Evolutionary conservation across 2,888 invertebrate genomes (phyloP).

Genomic region (Hoplodrina blanda): DNA sequence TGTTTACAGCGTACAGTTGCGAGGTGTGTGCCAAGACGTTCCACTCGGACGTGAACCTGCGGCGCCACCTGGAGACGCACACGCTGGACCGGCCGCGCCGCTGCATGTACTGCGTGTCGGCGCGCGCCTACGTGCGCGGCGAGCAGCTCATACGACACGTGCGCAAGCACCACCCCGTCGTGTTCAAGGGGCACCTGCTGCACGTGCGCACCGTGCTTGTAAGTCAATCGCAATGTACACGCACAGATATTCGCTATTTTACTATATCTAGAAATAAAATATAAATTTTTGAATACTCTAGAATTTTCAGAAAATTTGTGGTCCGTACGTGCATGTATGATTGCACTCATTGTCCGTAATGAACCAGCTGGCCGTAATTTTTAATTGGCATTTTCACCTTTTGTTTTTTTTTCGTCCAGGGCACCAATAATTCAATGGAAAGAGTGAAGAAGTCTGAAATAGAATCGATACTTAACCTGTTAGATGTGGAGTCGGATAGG

Average conservation of each 20-base stretch:
- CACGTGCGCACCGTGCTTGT: constrained; percentile 79
- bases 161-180: constrained; percentile 92
- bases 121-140: constrained; percentile 94
- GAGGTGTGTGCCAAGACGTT: constrained; percentile 92
- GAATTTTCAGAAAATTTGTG: too few relatives aligned
- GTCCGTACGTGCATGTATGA: too few relatives aligned
- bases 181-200: constrained; percentile 87
- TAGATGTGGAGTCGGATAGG: constrained; percentile 86
- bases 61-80: constrained; percentile 93
- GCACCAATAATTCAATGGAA: constrained; percentile 67
- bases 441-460: constrained; percentile 83
- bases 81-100: constrained; percentile 94
- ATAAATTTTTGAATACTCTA: too few relatives aligned
- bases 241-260: too few relatives aligned
- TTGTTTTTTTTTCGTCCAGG: constrained; percentile 62
- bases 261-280: too few relatives aligned
- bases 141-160: constrained; percentile 95
- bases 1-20: constrained; percentile 75
- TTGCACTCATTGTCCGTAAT: too few relatives aligned
- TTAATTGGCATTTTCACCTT: not conserved
- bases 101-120: constrained; percentile 93
- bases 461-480: constrained; percentile 81
- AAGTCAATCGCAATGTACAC: constrained; percentile 20
- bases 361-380: too few relatives aligned
- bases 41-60: constrained; percentile 92